phyloP scores from a whole-genome alignment of 2,888 invertebrate genomes.

The Galeruca laticollis region DNA sequence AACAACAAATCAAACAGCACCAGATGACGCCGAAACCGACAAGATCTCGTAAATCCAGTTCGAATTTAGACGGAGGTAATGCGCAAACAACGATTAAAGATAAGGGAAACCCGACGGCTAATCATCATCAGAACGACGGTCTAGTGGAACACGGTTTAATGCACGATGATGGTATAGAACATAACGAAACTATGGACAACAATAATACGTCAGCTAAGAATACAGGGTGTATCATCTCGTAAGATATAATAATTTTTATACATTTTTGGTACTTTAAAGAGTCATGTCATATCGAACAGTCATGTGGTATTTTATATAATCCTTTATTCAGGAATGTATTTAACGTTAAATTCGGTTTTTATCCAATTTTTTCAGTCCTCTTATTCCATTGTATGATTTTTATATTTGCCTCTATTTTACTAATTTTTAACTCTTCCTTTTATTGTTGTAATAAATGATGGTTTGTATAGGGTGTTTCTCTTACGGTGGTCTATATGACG shows the following conservation, averaged over 20 bases:
- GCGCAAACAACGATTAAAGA: slow-evolving; percentile 49
- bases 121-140: slow-evolving; percentile 48
- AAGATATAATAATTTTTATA: slow-evolving; percentile 29
- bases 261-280: background rate
- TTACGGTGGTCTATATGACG: too few species aligned
- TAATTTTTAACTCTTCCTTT: too few species aligned
- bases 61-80: slow-evolving; percentile 58
- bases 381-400: too few species aligned
- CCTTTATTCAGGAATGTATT: too few species aligned
- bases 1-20: slow-evolving; percentile 67
- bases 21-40: slow-evolving; percentile 58
- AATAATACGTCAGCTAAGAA: slow-evolving; percentile 55
- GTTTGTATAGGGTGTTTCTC: too few species aligned
- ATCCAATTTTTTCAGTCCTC: too few species aligned
- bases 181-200: slow-evolving; percentile 38
- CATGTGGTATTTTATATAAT: too few species aligned
- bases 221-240: slow-evolving; percentile 61
- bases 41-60: slow-evolving; percentile 62
- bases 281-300: background rate
- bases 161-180: slow-evolving; percentile 43
- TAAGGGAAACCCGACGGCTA: background rate
- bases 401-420: too few species aligned
- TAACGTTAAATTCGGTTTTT: too few species aligned
- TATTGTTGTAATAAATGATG: too few species aligned
- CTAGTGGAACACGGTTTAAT: slow-evolving; percentile 50